These are phyloP conservation scores for Bovichtus variegatus DNA, from an alignment of 2,797 vertebrate genomes.

Conservation along the genomic window DNA sequence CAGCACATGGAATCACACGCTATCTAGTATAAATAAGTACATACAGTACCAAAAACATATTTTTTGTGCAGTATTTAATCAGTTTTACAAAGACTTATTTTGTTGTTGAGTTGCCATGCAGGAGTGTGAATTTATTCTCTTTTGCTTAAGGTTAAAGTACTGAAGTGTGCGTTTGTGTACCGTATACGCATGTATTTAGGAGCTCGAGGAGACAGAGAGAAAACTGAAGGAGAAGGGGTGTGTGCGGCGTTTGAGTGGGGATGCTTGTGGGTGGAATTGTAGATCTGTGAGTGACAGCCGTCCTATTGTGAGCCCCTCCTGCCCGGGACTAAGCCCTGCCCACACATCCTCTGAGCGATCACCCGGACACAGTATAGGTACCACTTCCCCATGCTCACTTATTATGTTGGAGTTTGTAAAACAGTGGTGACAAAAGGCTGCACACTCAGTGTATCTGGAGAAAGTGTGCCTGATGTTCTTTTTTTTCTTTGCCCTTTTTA, in stretches of 20 bases:
- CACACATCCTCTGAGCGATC: conserved; percentile 74
- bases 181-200: conserved; percentile 58
- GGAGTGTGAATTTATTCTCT: background rate
- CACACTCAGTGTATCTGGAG: background rate
- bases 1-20: conserved; percentile 50
- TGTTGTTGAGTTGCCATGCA: background rate
- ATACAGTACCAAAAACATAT: background rate
- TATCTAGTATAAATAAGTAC: background rate
- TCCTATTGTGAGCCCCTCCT: conserved; percentile 66
- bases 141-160: background rate
- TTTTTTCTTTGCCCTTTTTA: background rate
- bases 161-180: background rate
- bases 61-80: background rate
- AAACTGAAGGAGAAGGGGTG: conserved; percentile 62
- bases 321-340: conserved; percentile 63
- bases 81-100: background rate
- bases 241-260: conserved; percentile 41
- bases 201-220: conserved; percentile 74
- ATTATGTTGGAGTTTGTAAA: background rate
- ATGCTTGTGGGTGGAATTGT: conserved; percentile 56
- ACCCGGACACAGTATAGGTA: conserved; percentile 71
- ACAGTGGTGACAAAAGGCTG: background rate
- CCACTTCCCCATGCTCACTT: background rate
- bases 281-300: conserved; percentile 58
- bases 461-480: background rate